phyloP scores from a whole-genome alignment of 2,888 invertebrate species.

The Amphipyra berbera region DNA sequence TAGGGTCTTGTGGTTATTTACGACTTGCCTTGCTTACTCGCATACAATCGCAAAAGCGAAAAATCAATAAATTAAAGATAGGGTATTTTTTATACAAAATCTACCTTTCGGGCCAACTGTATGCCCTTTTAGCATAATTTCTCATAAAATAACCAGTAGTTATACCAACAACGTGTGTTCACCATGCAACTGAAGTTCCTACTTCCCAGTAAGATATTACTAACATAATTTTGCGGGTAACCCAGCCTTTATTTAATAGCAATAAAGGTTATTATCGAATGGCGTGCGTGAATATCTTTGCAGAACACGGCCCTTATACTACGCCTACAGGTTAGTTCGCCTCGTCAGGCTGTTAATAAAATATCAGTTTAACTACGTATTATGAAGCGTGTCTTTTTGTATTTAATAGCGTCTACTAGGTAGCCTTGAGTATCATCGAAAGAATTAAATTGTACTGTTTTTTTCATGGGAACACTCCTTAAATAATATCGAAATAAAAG shows the following conservation, averaged over 20 bases:
- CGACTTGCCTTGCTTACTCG: too few relatives aligned
- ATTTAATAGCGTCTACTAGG: slow-evolving; percentile 17
- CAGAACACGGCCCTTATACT: slow-evolving; percentile 22
- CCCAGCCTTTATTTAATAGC: slow-evolving; percentile 4
- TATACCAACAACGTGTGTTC: slow-evolving; percentile 25
- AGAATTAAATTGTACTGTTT: slow-evolving; percentile 1
- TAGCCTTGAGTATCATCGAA: not conserved
- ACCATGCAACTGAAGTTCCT: slow-evolving; percentile 53
- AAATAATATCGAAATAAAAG: too few relatives aligned
- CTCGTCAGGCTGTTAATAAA: slow-evolving; percentile 61
- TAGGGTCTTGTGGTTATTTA: too few relatives aligned
- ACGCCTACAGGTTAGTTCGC: slow-evolving; percentile 60
- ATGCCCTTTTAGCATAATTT: slow-evolving; percentile 12
- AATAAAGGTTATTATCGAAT: slow-evolving; percentile 18
- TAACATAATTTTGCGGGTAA: slow-evolving; percentile 16
- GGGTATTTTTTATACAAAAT: not conserved
- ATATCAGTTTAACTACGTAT: slow-evolving; percentile 32
- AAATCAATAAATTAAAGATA: too few relatives aligned
- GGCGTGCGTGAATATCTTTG: not conserved
- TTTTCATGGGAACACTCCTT: not conserved
- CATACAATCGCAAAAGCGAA: too few relatives aligned
- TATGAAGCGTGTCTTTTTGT: slow-evolving; percentile 16
- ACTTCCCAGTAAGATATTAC: slow-evolving; percentile 53
- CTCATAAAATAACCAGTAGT: slow-evolving; percentile 17
- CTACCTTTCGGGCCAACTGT: slow-evolving; percentile 7